Percentiles rank a stretch among this genome's conserved stretches.
phyloP scores from a whole-genome alignment of 2,113 vertebrate genomes.

The Cyanoliseus patagonus region DNA sequence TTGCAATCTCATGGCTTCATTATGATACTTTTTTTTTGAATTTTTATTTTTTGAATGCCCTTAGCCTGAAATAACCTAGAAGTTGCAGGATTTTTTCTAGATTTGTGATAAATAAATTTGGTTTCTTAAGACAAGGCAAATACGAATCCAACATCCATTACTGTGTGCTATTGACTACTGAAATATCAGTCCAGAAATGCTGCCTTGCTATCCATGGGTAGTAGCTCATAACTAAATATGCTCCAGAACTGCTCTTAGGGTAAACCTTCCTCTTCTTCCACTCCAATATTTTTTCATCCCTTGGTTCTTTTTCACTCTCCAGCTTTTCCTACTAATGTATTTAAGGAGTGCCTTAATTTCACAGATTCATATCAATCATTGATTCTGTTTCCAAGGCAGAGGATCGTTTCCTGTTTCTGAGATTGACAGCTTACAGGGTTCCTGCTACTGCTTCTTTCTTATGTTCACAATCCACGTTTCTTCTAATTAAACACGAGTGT shows the following conservation, averaged over 20 bases:
- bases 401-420: neutral
- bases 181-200: neutral
- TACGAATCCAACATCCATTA: neutral
- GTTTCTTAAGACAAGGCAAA: neutral
- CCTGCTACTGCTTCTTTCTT: neutral
- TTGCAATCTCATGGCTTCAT: neutral
- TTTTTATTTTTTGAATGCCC: no score
- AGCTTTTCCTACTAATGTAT: neutral
- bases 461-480: neutral
- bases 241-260: neutral
- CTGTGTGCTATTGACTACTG: neutral
- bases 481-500: neutral
- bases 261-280: neutral
- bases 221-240: neutral
- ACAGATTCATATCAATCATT: neutral
- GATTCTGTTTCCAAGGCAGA: neutral
- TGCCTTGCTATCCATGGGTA: neutral
- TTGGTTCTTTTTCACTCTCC: neutral
- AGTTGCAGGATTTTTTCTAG: neutral
- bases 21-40: neutral
- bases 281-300: neutral
- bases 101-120: neutral
- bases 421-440: neutral
- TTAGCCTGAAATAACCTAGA: neutral
- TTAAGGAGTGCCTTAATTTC: neutral